Conservation (phyloP, 2,888 invertebrate genomes). For the Nematopogon swammerdamellus region DNA sequence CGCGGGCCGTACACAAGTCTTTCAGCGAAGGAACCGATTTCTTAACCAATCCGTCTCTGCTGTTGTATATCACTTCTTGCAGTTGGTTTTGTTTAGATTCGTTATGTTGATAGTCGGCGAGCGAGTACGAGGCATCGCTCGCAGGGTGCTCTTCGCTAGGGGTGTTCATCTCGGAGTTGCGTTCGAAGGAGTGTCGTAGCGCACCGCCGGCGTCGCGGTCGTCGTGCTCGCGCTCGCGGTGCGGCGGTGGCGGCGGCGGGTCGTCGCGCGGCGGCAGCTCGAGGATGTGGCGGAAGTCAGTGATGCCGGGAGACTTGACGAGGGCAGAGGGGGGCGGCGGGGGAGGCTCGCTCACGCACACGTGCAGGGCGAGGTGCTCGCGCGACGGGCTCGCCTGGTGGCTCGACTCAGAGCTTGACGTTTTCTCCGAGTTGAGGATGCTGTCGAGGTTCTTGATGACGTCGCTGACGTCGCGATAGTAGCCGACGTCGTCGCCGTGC, state of each 20-base stretch:
- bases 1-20: slow-evolving; percentile 38
- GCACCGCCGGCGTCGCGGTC: slow-evolving; percentile 43
- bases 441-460: slow-evolving; percentile 63
- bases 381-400: slow-evolving; percentile 53
- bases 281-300: slow-evolving; percentile 40
- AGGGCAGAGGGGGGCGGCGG: slow-evolving; percentile 33
- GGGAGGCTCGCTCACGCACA: background rate
- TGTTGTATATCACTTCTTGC: slow-evolving; percentile 19
- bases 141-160: slow-evolving; percentile 12
- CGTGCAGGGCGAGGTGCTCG: slow-evolving; percentile 41
- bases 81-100: slow-evolving; percentile 6
- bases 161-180: slow-evolving; percentile 39
- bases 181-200: slow-evolving; percentile 44
- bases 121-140: too few relatives aligned
- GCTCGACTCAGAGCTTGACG: slow-evolving; percentile 57
- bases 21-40: slow-evolving; percentile 39
- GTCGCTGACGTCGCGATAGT: slow-evolving; percentile 59
- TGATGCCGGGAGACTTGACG: slow-evolving; percentile 47
- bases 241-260: slow-evolving; percentile 12
- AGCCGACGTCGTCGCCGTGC: slow-evolving; percentile 57
- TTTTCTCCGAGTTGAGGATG: slow-evolving; percentile 59
- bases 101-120: too few relatives aligned
- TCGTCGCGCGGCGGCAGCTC: slow-evolving; percentile 31
- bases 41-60: too few relatives aligned
- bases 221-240: slow-evolving; percentile 30